phyloP scores from a whole-genome alignment of 2,797 vertebrate species.

The Chaunax sp. region DNA sequence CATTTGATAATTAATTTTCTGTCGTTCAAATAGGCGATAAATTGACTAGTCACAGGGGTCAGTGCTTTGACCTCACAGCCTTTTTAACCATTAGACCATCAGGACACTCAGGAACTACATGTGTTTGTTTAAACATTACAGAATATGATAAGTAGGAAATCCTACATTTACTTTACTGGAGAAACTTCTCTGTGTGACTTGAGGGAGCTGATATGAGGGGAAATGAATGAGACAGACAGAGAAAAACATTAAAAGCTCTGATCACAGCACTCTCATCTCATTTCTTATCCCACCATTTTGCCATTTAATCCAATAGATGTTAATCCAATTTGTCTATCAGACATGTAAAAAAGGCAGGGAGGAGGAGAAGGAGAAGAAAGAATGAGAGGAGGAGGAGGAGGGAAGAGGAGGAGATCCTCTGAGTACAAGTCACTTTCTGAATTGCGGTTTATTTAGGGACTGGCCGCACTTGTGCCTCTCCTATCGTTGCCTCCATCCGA shows the following conservation, averaged over 20 bases:
- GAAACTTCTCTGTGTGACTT: constrained; percentile 62
- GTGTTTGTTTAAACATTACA: not conserved
- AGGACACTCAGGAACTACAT: not conserved
- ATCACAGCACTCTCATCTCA: constrained; percentile 93
- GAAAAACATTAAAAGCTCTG: constrained; percentile 93
- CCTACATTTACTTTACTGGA: constrained; percentile 6
- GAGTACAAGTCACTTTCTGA: constrained; percentile 90
- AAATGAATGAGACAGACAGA: constrained; percentile 56
- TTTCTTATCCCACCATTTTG: constrained; percentile 94
- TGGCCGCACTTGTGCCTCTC: constrained; percentile 86
- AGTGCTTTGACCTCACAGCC: constrained; percentile 6
- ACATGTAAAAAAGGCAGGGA: constrained; percentile 86
- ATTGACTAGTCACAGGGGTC: not conserved
- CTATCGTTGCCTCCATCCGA: constrained; percentile 87
- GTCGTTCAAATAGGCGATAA: not conserved
- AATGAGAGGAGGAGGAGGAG: constrained; percentile 71
- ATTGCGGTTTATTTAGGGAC: constrained; percentile 92
- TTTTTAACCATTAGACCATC: not conserved
- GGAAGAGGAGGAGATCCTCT: constrained; percentile 70
- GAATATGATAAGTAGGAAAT: constrained; percentile 3
- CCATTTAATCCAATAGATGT: constrained; percentile 97
- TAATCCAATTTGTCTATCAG: constrained; percentile 99
- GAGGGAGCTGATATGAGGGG: constrained; percentile 44
- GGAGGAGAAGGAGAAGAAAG: constrained; percentile 42
- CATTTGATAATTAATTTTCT: constrained; percentile 1